phyloP scores from a whole-genome alignment of 2,113 vertebrate genomes.

The Chunga burmeisteri region DNA sequence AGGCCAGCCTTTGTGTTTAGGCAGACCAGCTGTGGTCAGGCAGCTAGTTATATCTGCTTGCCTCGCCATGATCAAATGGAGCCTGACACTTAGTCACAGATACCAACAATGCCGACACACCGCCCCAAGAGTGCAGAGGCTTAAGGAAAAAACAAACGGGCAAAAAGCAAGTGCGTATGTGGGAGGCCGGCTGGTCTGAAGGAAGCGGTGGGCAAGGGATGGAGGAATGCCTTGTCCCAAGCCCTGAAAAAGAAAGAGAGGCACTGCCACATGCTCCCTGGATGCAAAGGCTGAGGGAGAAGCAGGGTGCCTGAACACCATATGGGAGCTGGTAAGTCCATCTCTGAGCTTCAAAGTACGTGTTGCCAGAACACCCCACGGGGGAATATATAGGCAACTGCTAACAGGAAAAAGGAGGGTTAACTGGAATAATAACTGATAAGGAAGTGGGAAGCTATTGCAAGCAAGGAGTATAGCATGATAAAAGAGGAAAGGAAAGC shows the following conservation, averaged over 20 bases:
- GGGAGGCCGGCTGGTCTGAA: not conserved
- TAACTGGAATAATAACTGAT: not conserved
- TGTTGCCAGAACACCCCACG: not conserved
- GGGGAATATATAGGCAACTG: not conserved
- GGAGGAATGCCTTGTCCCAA: not conserved
- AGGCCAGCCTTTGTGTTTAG: not conserved
- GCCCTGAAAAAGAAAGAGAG: too few relatives aligned
- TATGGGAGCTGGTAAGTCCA: rapidly evolving
- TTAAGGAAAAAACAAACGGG: not conserved
- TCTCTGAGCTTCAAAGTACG: not conserved
- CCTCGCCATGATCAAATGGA: rapidly evolving
- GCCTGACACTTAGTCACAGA: not conserved
- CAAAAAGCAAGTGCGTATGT: rapidly evolving
- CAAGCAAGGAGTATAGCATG: not conserved
- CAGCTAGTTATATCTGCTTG: not conserved
- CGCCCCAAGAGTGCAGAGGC: rapidly evolving
- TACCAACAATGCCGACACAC: rapidly evolving
- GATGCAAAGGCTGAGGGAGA: not conserved
- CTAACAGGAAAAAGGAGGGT: not conserved
- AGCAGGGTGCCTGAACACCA: not conserved
- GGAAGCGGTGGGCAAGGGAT: not conserved
- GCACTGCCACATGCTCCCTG: too few relatives aligned
- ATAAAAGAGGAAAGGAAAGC: not conserved
- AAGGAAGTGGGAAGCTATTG: not conserved
- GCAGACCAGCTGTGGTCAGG: not conserved